Percentiles rank a stretch among this genome's conserved stretches.
phyloP scores from a whole-genome alignment of 2,113 vertebrate genomes.

The Psittacus erithacus region DNA sequence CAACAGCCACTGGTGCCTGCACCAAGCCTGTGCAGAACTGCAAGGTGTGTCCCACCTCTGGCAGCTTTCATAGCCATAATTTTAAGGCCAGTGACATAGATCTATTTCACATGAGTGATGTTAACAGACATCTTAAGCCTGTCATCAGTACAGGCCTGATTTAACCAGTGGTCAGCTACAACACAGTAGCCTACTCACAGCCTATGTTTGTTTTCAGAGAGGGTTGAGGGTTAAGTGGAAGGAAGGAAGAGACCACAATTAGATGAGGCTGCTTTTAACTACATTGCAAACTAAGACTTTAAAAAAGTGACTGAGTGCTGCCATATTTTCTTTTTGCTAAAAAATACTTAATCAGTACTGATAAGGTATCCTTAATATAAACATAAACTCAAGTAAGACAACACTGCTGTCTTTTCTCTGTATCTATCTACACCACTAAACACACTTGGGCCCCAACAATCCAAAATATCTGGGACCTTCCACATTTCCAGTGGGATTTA shows the following conservation, averaged over 20 bases:
- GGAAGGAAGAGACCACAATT: not conserved
- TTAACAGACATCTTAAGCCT: not conserved
- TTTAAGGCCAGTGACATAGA: not conserved
- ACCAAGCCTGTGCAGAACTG: not conserved
- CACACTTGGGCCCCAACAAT: not conserved
- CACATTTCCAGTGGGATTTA: not conserved
- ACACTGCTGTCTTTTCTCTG: not conserved
- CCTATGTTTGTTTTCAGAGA: not conserved
- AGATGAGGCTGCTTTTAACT: not conserved
- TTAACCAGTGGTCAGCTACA: not conserved
- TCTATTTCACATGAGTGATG: not conserved
- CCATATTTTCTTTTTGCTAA: not conserved
- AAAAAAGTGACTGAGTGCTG: not conserved
- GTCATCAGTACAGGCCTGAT: not conserved
- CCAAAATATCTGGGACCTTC: not conserved
- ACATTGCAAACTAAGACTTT: not conserved
- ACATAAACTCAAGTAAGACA: not conserved
- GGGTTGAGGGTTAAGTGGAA: not conserved
- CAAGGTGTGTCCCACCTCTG: not conserved
- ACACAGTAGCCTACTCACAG: not conserved
- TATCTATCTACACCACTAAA: not conserved
- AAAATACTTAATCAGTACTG: not conserved
- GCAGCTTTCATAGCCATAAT: not conserved
- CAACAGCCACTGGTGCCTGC: not conserved
- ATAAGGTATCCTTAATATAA: not conserved